Conservation (phyloP, 2,113 vertebrate genomes). For the Pseudopipra pipra region DNA sequence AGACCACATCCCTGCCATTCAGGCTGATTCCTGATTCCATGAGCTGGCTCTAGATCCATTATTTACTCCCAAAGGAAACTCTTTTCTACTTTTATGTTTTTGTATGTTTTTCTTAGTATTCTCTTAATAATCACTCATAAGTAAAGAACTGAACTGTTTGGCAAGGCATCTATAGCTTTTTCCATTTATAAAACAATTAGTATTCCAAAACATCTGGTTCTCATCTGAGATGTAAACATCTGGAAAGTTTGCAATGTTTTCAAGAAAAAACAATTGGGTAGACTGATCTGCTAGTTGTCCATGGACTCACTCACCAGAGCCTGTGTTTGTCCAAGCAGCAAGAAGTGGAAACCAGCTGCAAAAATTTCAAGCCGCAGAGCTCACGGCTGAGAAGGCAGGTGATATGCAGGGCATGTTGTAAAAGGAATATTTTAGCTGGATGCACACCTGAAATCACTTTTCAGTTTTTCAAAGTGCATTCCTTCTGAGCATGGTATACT, state of each 20-base stretch:
- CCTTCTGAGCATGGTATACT: background rate
- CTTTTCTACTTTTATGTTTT: background rate
- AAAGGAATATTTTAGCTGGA: background rate
- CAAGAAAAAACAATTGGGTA: background rate
- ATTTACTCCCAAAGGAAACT: background rate
- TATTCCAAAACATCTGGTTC: constrained; percentile 21
- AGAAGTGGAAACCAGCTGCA: background rate
- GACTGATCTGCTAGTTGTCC: background rate
- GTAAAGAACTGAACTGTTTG: background rate
- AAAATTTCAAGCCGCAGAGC: background rate
- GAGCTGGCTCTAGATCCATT: background rate
- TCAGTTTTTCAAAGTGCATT: background rate
- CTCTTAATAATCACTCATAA: background rate
- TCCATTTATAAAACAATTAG: background rate
- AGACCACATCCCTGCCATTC: background rate
- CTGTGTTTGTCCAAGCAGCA: background rate
- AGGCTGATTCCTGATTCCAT: background rate
- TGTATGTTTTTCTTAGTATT: constrained; percentile 2
- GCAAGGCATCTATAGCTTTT: background rate
- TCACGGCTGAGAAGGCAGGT: background rate
- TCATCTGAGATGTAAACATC: background rate
- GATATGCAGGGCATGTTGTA: background rate
- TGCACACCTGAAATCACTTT: background rate
- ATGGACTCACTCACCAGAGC: background rate
- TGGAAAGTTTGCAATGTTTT: background rate